A percentile compares a stretch with the other conserved stretches of the same genome.
phyloP scores from a whole-genome alignment of 1,140 invertebrate genomes.

The Drosophila bifasciata region DNA sequence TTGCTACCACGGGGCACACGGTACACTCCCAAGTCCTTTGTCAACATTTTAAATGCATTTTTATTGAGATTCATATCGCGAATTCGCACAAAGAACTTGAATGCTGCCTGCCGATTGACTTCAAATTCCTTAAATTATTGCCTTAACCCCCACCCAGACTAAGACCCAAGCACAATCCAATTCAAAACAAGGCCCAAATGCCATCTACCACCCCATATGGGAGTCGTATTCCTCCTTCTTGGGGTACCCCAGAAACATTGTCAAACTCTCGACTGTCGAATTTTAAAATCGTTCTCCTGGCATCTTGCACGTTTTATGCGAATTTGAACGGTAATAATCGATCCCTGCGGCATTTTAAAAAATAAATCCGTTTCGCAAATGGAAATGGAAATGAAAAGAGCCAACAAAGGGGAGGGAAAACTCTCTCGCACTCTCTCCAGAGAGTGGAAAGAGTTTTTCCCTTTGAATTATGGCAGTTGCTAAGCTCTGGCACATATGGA shows the following conservation, averaged over 20 bases:
- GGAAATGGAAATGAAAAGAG: slow-evolving; percentile 48
- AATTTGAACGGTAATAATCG: slow-evolving; percentile 84
- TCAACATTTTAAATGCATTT: slow-evolving; percentile 84
- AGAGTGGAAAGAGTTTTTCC: slow-evolving; percentile 5
- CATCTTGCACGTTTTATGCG: slow-evolving; percentile 83
- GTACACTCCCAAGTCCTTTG: slow-evolving; percentile 61
- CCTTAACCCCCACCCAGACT: slow-evolving; percentile 51
- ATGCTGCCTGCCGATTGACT: slow-evolving; percentile 77
- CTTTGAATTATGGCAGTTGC: slow-evolving; percentile 75
- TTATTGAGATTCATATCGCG: slow-evolving; percentile 84
- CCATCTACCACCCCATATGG: slow-evolving; percentile 22
- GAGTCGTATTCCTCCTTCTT: background rate
- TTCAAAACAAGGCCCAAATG: slow-evolving; percentile 18
- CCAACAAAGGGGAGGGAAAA: background rate
- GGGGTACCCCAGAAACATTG: slow-evolving; percentile 13
- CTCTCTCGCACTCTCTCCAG: background rate
- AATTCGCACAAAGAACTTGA: slow-evolving; percentile 66
- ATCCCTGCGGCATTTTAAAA: slow-evolving; percentile 84
- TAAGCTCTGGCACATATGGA: slow-evolving; percentile 47
- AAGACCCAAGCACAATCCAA: slow-evolving; percentile 4
- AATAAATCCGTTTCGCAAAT: slow-evolving; percentile 83
- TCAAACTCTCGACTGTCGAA: slow-evolving; percentile 3
- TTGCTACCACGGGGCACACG: background rate
- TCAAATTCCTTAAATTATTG: slow-evolving; percentile 84
- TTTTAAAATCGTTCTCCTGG: slow-evolving; percentile 70